These are phyloP conservation scores for Thalassophryne amazonica DNA, from an alignment of 2,797 vertebrate genomes.

Conservation along the genomic window DNA sequence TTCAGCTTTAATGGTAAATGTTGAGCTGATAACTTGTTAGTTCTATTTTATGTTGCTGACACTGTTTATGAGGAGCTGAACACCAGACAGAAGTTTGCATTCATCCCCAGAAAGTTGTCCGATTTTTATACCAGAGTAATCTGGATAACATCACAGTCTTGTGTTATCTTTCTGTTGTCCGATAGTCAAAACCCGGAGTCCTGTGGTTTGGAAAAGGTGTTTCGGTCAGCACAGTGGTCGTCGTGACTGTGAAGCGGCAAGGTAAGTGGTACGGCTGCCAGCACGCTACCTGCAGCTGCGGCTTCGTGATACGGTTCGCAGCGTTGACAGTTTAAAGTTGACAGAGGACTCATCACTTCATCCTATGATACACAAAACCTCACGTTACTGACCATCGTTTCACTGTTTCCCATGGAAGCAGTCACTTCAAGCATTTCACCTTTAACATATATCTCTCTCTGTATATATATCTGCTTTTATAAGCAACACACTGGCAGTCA, in stretches of 20 bases:
- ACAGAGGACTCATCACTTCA: background rate
- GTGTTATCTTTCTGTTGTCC: constrained; percentile 35
- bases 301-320: background rate
- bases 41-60: background rate
- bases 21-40: background rate
- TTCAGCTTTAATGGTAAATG: background rate
- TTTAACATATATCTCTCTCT: no score
- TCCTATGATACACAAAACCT: background rate
- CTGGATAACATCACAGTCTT: background rate
- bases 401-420: no score
- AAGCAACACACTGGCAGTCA: no score
- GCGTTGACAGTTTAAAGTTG: background rate
- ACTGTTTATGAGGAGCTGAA: background rate
- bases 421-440: no score
- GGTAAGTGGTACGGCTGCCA: constrained; percentile 47
- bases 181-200: constrained; percentile 23
- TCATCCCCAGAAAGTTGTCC: background rate
- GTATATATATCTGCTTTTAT: no score
- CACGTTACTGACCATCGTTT: no score
- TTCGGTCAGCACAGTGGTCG: constrained; percentile 4
- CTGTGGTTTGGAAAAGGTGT: constrained; percentile 23
- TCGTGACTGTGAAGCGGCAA: constrained; percentile 23
- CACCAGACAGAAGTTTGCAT: no score
- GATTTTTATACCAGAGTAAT: background rate
- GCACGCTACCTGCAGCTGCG: constrained; percentile 13